A percentile compares a stretch with the other conserved stretches of the same genome.
Conservation (phyloP, 1,140 invertebrate genomes). For the Schmidtea mediterranea region DNA sequence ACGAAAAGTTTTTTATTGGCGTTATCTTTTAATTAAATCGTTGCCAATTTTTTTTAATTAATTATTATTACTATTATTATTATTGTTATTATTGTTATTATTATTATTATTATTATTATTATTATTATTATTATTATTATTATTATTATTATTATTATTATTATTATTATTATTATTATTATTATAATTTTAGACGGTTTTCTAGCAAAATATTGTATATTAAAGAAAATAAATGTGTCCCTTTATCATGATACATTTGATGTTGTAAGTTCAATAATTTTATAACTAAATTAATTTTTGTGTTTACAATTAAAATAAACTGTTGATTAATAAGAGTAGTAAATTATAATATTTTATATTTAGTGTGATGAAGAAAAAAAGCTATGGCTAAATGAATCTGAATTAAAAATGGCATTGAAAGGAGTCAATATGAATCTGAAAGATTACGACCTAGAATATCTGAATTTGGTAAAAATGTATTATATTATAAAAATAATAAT, state of each 20-base stretch:
- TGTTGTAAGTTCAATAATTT: slow-evolving; percentile 12
- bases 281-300: no score
- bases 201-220: slow-evolving; percentile 20
- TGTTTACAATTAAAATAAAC: slow-evolving; percentile 4
- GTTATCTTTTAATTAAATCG: no score
- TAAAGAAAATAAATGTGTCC: slow-evolving; percentile 12
- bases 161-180: no score
- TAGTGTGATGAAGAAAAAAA: slow-evolving; percentile 15
- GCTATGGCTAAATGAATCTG: slow-evolving; percentile 14
- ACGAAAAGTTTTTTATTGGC: no score
- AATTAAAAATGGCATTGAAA: slow-evolving; percentile 15
- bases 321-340: no score
- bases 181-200: slow-evolving; percentile 16
- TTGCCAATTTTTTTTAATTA: no score
- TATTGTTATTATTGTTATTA: no score
- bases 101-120: no score
- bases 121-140: no score
- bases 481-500: not conserved
- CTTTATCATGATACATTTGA: slow-evolving; percentile 17
- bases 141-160: no score
- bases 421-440: slow-evolving; percentile 16
- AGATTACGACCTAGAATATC: slow-evolving; percentile 15
- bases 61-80: no score
- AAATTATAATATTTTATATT: not conserved
- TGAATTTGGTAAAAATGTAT: slow-evolving; percentile 14